Base-by-base conservation (phyloP, 2,797 vertebrate genomes). In the Sternarchorhynchus goeldii region DNA sequence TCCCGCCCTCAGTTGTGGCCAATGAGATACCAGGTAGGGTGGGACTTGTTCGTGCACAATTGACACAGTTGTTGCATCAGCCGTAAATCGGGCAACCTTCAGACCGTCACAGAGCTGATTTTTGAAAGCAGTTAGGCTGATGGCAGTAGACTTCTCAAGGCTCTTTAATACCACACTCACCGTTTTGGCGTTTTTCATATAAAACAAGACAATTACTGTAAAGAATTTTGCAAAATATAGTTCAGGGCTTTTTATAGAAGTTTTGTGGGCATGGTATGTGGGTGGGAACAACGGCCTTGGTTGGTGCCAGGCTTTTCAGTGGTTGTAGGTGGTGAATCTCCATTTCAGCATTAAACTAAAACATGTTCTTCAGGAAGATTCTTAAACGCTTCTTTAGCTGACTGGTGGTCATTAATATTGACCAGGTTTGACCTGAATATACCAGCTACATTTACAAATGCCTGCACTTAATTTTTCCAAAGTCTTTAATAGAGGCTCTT, bases 11-110 rank as follows among this genome's bases (percentile, higher is more conserved):
- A 0, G 97, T 99, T 0, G 97, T 99, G 85, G 98, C 96, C 82
- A 99, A 99, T 85, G 97, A 99, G 90, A 97, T 98, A 88, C 98
- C 98, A 93, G 98, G 98, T 99, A 50, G n/a, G 20, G 64, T 36
- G 12, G 39, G 57, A 17, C 36, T 50, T 16, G 5, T 18, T 41
- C 20, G 18, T 2, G 18, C 17, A 10, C 10, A 21, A 60, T 21
- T 34, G 16, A 12, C 31, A 18, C 6, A 34, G 16, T 32, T 62
- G 16, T 63, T 50, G 45, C 14, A 12, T 50, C 14, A 12, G 14
- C 45, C 3, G 14, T 4, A 36, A 50, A 50, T 50, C 45, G 14
- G 12, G 14, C 45, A 14, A 14, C 45, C 45, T 50, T 50, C 45
- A 50, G 45, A 50, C 14, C 45, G 12, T 50, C 45, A 50, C 45